phyloP scores from a whole-genome alignment of 2,113 vertebrate species.

The Mellivora capensis region DNA sequence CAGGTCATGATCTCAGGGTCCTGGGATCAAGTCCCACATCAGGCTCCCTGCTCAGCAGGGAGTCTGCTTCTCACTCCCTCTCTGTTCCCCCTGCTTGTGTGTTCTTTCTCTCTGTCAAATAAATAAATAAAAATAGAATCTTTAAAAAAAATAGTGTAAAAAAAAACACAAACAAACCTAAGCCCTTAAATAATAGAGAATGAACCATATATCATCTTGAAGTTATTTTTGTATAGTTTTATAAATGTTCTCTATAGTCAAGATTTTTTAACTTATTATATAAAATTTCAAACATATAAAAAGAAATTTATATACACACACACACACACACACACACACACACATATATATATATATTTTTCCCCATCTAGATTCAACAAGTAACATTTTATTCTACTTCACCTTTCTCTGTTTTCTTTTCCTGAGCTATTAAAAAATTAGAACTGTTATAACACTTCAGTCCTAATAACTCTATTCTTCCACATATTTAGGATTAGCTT shows the following conservation, averaged over 20 bases:
- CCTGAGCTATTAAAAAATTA: neutral
- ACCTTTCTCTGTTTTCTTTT: neutral
- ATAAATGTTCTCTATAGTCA: neutral
- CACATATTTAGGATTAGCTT: neutral
- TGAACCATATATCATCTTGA: neutral
- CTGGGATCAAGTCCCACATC: too few relatives aligned
- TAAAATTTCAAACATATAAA: slow-evolving; percentile 5
- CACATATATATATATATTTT: too few relatives aligned
- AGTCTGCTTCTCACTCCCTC: too few relatives aligned
- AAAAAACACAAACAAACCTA: neutral
- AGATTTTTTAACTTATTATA: neutral
- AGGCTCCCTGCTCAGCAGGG: too few relatives aligned
- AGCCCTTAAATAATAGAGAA: neutral
- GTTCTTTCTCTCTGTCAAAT: too few relatives aligned
- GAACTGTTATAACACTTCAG: neutral
- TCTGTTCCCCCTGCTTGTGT: too few relatives aligned
- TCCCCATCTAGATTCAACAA: neutral
- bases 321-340: too few relatives aligned
- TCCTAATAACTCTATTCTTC: neutral
- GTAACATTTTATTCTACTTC: neutral
- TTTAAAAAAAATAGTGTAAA: too few relatives aligned
- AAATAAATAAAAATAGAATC: too few relatives aligned
- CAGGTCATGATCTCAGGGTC: too few relatives aligned
- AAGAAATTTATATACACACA: neutral
- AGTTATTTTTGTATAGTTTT: neutral